These are phyloP conservation scores for Andrena dorsata DNA, from an alignment of 2,888 invertebrate species.

Conservation along the genomic window DNA sequence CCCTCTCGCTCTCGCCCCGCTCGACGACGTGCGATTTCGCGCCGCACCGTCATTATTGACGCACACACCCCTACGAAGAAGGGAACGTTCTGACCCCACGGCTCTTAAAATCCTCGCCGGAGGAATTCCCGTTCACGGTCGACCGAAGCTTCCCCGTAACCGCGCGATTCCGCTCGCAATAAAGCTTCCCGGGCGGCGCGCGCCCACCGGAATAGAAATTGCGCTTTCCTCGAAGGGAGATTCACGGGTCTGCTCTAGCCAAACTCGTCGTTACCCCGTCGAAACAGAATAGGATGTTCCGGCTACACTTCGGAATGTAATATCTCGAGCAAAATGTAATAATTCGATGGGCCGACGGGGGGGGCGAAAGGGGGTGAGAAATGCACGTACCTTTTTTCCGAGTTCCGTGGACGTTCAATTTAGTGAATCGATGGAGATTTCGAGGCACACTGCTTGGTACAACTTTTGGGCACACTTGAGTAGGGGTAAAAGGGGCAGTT, in stretches of 20 bases:
- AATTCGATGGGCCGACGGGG: not conserved
- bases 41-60: conserved; percentile 77
- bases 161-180: conserved; percentile 51
- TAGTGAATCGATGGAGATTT: too few relatives aligned
- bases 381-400: not conserved
- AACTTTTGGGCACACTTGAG: too few relatives aligned
- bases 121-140: conserved; percentile 64
- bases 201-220: conserved; percentile 57
- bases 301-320: conserved; percentile 59
- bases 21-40: conserved; percentile 71
- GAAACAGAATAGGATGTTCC: conserved; percentile 42
- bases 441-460: too few relatives aligned
- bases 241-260: conserved; percentile 32
- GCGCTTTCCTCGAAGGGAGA: conserved; percentile 45
- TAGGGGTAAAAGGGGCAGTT: too few relatives aligned
- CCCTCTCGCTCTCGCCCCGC: conserved; percentile 64
- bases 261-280: conserved; percentile 47
- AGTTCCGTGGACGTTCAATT: too few relatives aligned
- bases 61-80: conserved; percentile 55
- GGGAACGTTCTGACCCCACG: conserved; percentile 39
- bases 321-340: conserved; percentile 13
- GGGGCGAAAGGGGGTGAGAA: not conserved
- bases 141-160: conserved; percentile 49
- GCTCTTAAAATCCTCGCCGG: conserved; percentile 61
- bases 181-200: conserved; percentile 52